Conservation (phyloP, 2,797 vertebrate species). For the Balearica regulorum region DNA sequence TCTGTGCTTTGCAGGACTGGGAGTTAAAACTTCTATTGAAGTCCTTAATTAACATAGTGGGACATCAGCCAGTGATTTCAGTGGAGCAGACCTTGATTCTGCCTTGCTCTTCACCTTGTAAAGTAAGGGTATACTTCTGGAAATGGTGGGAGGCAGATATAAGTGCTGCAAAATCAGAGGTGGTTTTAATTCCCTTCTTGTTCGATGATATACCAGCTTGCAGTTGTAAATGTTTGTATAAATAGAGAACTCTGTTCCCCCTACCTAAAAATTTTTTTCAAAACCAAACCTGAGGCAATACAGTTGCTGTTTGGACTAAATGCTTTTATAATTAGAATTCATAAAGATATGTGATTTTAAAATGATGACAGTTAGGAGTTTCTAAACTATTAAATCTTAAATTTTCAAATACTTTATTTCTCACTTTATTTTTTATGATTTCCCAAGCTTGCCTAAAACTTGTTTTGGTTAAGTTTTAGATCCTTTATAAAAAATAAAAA, state of each 20-base stretch:
- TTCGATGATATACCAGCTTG: neutral
- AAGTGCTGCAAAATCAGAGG: neutral
- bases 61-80: neutral
- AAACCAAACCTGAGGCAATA: neutral
- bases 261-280: neutral
- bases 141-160: neutral
- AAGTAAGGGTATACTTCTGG: neutral
- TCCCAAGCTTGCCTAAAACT: neutral
- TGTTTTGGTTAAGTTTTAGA: conserved; percentile 27
- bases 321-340: neutral
- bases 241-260: neutral
- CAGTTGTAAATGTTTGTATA: neutral
- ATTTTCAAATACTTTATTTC: neutral
- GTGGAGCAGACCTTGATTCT: neutral
- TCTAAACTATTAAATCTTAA: neutral
- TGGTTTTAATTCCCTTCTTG: neutral
- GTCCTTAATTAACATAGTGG: neutral
- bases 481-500: neutral
- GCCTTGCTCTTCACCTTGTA: neutral
- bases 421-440: neutral
- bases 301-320: neutral
- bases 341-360: neutral
- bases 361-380: neutral
- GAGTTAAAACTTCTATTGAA: neutral
- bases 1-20: too few species aligned